A percentile compares a stretch with the other conserved stretches of the same genome.
phyloP scores from a whole-genome alignment of 2,113 vertebrate genomes.

The Scomber scombrus region DNA sequence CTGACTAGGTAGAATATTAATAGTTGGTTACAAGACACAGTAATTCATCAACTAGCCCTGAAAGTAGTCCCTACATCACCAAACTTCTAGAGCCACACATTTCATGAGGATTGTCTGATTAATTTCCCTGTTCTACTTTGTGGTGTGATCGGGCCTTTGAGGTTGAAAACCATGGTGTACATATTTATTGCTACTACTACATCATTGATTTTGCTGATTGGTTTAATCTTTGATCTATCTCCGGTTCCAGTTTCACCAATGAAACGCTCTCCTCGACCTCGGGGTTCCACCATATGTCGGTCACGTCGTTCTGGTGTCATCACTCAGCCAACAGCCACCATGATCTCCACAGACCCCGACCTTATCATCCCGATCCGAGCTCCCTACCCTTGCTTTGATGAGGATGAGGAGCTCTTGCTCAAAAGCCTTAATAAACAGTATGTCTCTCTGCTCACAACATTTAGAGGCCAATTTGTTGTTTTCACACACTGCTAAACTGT shows the following conservation, averaged over 20 bases:
- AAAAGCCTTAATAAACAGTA: slow-evolving; percentile 85
- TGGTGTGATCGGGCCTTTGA: neutral
- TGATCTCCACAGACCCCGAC: slow-evolving; percentile 80
- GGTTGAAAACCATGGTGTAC: neutral
- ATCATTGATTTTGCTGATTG: neutral
- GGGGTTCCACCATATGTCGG: slow-evolving; percentile 68
- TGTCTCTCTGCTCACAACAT: slow-evolving; percentile 35
- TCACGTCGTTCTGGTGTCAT: slow-evolving; percentile 69
- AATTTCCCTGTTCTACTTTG: neutral
- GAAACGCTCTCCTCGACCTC: slow-evolving; percentile 79
- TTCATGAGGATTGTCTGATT: neutral
- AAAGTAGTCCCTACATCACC: too few relatives aligned
- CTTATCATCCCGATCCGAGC: slow-evolving; percentile 79
- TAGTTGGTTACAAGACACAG: too few relatives aligned
- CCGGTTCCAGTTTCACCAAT: slow-evolving; percentile 68
- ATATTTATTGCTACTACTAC: neutral
- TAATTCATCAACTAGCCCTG: too few relatives aligned
- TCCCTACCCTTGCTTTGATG: slow-evolving; percentile 71
- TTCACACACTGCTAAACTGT: neutral
- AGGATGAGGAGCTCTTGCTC: slow-evolving; percentile 78
- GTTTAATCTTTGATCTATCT: slow-evolving; percentile 26
- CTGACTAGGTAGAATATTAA: too few relatives aligned
- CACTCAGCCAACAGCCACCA: slow-evolving; percentile 50
- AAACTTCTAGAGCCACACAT: too few relatives aligned
- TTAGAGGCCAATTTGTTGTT: neutral